Evolutionary conservation across 2,888 invertebrate genomes (phyloP), one percentile per base, ranked within the genome.

Genomic region (Cephalotes varians): DNA sequence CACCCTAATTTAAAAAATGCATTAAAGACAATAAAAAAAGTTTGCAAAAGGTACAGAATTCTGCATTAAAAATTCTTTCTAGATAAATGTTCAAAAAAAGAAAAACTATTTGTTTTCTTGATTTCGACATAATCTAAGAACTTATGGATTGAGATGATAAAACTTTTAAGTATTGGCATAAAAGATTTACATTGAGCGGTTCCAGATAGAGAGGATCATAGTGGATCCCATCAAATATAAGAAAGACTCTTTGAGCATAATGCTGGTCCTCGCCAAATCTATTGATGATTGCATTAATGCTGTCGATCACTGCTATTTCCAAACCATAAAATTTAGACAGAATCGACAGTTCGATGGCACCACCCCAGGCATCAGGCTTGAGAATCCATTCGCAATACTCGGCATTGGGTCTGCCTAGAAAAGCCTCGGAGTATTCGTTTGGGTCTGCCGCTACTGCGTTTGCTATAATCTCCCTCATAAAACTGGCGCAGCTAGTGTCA

Each of bases 181-280:
- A 12, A 5, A 82, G 47, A 95, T 96, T 96, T 95, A 98, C 98
- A 94, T 97, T 96, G 47, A 96, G 95, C 4, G 97, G 96, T 95
- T 99, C 98, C 95, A 98, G 95, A 93, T 98, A 98, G 15, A 99
- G 95, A 0, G 99, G 98, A 95, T 99, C 99, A 93, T 99, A 99
- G 95, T 99, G 99, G 73, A 99, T 98, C 25, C 99, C 99, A 95
- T 99, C 99, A 94, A 99, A 99, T 72, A 99, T 96, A 6, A 99
- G 95, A 93, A 99, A 97, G 4, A 98, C 98, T 91, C 99, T 95
- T 82, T 97, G 96, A 1, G 97, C 96, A 93, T 98, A 99, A 91
- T 97, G 96, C 92, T 97, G 97, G 94, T 99, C 98, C 95, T 99
- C 99, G 0, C 99, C 99, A 95, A 99, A 98, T 90, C 98, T 96